phyloP scores from a whole-genome alignment of 2,113 vertebrate genomes.

The Arvicanthis niloticus region DNA sequence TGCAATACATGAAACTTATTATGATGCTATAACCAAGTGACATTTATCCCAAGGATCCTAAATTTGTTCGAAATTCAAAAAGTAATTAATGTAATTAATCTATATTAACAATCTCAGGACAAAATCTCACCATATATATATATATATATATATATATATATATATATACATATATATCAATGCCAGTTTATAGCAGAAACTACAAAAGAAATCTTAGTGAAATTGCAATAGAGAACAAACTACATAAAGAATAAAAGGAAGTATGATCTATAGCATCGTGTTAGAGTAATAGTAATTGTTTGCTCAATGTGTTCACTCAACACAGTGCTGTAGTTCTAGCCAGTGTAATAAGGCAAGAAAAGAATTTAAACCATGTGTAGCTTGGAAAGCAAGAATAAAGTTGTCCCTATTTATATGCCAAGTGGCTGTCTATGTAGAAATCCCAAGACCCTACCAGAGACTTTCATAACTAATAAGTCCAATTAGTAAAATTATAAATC shows the following conservation, averaged over 20 bases:
- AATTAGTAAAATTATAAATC: not conserved
- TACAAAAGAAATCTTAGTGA: not conserved
- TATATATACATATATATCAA: not conserved
- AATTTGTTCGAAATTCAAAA: not conserved
- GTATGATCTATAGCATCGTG: not conserved
- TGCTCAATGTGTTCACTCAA: not conserved
- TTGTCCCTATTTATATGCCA: not conserved
- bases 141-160: no score
- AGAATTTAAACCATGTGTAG: not conserved
- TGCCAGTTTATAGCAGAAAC: not conserved
- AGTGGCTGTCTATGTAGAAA: not conserved
- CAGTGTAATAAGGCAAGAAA: conserved; percentile 61
- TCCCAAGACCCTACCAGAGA: not conserved
- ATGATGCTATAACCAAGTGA: not conserved
- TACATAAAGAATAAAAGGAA: not conserved
- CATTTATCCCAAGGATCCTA: not conserved
- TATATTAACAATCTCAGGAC: not conserved
- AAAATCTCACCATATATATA: not conserved
- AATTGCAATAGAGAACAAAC: not conserved
- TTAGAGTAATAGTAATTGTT: no score
- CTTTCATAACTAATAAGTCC: not conserved
- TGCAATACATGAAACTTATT: not conserved
- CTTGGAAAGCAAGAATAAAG: conserved; percentile 56
- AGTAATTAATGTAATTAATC: not conserved
- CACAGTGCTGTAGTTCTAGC: not conserved